These are phyloP conservation scores for Artemia sp. DNA, from an alignment of 2,888 invertebrate species.

Conservation along the genomic window DNA sequence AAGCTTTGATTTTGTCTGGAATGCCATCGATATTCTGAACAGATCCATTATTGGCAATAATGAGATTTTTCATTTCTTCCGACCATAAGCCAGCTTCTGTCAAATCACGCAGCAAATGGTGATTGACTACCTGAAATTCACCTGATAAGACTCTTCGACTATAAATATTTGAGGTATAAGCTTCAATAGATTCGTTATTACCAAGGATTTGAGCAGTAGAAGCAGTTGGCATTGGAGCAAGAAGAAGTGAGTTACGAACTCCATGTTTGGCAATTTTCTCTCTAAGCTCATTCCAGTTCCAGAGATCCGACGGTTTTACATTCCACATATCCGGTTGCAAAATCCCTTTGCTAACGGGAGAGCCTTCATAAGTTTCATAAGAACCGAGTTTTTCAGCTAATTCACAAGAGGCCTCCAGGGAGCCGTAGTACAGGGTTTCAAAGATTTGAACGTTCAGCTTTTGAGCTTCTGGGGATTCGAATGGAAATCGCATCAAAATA, in stretches of 20 bases:
- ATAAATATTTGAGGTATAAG: slow-evolving; percentile 95
- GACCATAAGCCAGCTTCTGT: slow-evolving; percentile 82
- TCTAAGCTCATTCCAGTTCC: slow-evolving; percentile 75
- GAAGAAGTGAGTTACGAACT: slow-evolving; percentile 71
- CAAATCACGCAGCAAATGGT: slow-evolving; percentile 79
- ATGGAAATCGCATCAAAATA: slow-evolving; percentile 77
- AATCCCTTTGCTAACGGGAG: slow-evolving; percentile 84
- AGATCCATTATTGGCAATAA: slow-evolving; percentile 80
- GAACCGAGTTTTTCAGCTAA: slow-evolving; percentile 63
- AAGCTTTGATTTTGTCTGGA: slow-evolving; percentile 60
- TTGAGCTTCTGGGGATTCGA: slow-evolving; percentile 70
- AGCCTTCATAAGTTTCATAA: slow-evolving; percentile 79
- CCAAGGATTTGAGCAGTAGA: slow-evolving; percentile 98
- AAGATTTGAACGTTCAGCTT: slow-evolving; percentile 85
- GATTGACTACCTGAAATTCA: slow-evolving; percentile 78
- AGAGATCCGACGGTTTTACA: slow-evolving; percentile 63
- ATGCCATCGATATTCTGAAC: slow-evolving; percentile 67
- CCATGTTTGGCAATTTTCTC: slow-evolving; percentile 71
- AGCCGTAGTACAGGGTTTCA: slow-evolving; percentile 94
- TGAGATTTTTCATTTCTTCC: slow-evolving; percentile 82
- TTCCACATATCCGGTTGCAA: slow-evolving; percentile 97
- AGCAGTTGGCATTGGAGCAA: slow-evolving; percentile 98
- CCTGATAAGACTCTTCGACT: slow-evolving; percentile 82
- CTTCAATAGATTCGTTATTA: slow-evolving; percentile 95
- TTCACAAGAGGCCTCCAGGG: slow-evolving; percentile 87